phyloP scores from a whole-genome alignment of 2,797 vertebrate species.

The Sciurus vulgaris region DNA sequence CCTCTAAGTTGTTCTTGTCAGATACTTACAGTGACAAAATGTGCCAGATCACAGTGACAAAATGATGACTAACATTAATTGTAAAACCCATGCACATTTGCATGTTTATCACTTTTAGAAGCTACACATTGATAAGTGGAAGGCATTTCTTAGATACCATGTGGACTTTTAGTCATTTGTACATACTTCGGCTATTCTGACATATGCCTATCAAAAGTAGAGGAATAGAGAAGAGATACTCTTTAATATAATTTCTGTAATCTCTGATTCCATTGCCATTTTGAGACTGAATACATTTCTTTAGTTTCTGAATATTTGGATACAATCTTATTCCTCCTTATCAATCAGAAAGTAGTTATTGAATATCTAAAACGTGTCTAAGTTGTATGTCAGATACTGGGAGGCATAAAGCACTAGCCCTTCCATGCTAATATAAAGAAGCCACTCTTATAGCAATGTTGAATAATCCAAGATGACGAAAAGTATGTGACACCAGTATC shows the following conservation, averaged over 20 bases:
- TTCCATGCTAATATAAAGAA: not conserved
- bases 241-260: not conserved
- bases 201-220: not conserved
- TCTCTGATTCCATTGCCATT: not conserved
- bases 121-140: not conserved
- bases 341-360: not conserved
- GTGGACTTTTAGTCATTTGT: not conserved
- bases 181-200: not conserved
- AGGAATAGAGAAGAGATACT: not conserved
- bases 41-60: too few relatives aligned
- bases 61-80: not conserved
- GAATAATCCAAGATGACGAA: not conserved
- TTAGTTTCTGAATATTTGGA: not conserved
- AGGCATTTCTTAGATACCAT: not conserved
- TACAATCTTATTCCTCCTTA: not conserved
- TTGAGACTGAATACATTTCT: not conserved
- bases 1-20: too few relatives aligned
- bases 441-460: not conserved
- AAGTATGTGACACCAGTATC: not conserved
- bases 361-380: not conserved
- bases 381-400: not conserved
- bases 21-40: too few relatives aligned
- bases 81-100: not conserved
- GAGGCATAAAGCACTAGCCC: not conserved
- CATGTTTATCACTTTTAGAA: not conserved